Evolutionary conservation across 1,140 invertebrate genomes (phyloP).

Genomic region (Mylabris phalerata): DNA sequence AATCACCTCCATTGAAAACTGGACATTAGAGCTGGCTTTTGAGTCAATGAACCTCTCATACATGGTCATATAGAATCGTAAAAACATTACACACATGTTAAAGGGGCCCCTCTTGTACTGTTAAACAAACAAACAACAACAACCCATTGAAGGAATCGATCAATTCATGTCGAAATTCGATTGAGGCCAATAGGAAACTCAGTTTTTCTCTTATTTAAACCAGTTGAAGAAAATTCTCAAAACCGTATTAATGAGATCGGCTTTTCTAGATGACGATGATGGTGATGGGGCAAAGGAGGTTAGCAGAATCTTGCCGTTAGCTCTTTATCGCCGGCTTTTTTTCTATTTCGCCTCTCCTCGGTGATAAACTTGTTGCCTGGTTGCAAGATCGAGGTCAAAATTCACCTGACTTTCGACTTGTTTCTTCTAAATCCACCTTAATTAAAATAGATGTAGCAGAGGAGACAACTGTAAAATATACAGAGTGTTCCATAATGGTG

Average conservation of each 20-base stretch:
- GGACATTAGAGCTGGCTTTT: slow-evolving; percentile 6
- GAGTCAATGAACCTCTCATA: slow-evolving; percentile 26
- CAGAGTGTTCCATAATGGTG: no score
- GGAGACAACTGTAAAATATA: no score
- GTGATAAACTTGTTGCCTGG: not conserved
- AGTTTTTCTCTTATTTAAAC: no score
- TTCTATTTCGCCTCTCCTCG: no score
- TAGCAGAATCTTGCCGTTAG: slow-evolving; percentile 8
- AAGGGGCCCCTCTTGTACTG: not conserved
- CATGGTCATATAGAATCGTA: not conserved
- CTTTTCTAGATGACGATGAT: no score
- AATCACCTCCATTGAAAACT: slow-evolving; percentile 27
- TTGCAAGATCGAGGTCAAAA: slow-evolving; percentile 10
- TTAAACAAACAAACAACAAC: not conserved
- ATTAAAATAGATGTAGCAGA: no score
- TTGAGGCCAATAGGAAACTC: not conserved
- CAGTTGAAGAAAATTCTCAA: no score
- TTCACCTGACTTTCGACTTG: slow-evolving; percentile 1
- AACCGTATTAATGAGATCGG: no score
- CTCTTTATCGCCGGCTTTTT: not conserved
- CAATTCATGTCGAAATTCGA: not conserved
- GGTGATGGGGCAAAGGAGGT: slow-evolving; percentile 2
- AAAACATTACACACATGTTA: not conserved
- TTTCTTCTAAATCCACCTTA: no score
- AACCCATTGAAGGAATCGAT: not conserved